Base-by-base conservation (phyloP, 2,888 invertebrate species). In the Sarcophaga rosellei region DNA sequence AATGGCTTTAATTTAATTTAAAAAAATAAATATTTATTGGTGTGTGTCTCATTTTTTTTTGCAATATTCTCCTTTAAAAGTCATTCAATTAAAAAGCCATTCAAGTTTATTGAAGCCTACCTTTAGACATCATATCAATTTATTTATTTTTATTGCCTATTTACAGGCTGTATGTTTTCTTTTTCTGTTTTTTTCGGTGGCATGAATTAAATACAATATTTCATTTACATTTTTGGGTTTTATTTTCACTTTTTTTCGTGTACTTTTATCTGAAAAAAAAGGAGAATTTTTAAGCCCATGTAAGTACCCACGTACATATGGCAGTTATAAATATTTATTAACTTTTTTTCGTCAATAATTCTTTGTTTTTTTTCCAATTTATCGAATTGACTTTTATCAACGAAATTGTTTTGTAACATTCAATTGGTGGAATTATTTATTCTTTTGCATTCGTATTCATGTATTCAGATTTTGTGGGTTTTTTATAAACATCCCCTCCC, bases 261-360 rank as follows among this genome's bases (percentile, higher is more conserved):
- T 53, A 53, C 53, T 12, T 15, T 12, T 12, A 35, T 63, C 5
- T 62, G 17, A n/a, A 74, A 0, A 23, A 25, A 47, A 20, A 23
- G 11, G 21, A 74, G 17, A 20, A 63, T 25, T 11, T 47, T 25
- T 47, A 11, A 63, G 4, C 4, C 0, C 17, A 17, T 44, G 74
- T 23, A 47, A 63, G 45, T n/a, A 45, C 61, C 3, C 5, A 72
- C 12, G n/a, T n/a, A n/a, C n/a, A 0, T 72, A 59, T 20, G 59
- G 57, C 11, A 45, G 23, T 74, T n/a, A 47, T 62, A 47, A 21
- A 63, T 74, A 62, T 74, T 62, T 74, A 74, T 61, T 35, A 61
- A 45, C 2, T 62, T 45, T 45, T 21, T 17, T 17, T 17, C 47
- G 47, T 69, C 12, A 21, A 72, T 35, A 61, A 25, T 59, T 12